Percentiles rank a stretch among this genome's conserved stretches.
Conservation (phyloP, 2,797 vertebrate genomes). For the Australoheros facetus region DNA sequence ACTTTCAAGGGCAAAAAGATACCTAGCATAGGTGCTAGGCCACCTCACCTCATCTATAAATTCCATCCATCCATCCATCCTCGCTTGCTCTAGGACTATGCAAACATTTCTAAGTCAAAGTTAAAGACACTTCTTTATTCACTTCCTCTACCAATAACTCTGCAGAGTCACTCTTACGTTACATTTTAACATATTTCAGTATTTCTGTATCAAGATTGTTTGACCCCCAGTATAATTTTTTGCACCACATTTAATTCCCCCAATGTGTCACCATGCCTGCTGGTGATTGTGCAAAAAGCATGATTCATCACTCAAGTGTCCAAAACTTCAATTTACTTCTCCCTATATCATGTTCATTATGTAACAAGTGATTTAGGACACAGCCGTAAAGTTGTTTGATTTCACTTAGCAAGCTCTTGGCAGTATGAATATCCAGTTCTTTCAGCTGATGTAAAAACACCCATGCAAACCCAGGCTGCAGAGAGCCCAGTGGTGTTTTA, state of each 20-base stretch:
- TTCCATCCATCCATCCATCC: no score
- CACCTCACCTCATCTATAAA: no score
- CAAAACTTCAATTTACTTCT: not conserved
- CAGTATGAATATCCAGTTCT: not conserved
- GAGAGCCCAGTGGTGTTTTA: not conserved
- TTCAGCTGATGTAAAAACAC: not conserved
- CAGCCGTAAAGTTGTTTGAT: not conserved
- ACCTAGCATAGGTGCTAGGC: no score
- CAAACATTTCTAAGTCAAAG: no score
- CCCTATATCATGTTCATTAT: not conserved
- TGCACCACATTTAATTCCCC: not conserved
- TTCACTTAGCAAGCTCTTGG: not conserved
- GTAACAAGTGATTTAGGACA: not conserved
- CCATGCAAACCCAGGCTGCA: not conserved
- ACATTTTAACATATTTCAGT: no score
- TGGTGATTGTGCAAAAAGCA: not conserved
- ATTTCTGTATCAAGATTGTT: not conserved
- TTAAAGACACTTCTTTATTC: no score
- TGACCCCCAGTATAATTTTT: no score
- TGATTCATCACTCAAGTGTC: slow-evolving; percentile 4
- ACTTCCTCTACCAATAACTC: no score
- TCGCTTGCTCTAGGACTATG: no score
- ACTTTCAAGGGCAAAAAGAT: no score
- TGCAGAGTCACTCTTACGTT: no score
- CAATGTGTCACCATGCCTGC: not conserved